Base-by-base conservation (phyloP, 2,888 invertebrate genomes). In the Mimumesa dahlbomi region DNA sequence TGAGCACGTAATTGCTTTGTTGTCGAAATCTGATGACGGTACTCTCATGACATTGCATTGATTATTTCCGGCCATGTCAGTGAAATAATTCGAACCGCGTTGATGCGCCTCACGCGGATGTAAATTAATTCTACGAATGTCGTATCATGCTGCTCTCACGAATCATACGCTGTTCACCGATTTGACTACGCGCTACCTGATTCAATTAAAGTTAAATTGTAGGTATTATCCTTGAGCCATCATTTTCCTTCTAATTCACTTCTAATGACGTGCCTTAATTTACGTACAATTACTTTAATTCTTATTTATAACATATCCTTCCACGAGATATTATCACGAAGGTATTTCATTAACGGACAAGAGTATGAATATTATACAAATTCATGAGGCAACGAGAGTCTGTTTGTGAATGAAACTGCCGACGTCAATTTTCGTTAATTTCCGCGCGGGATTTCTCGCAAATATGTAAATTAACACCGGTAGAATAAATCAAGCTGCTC, bases 161-260 rank as follows among this genome's bases (percentile, higher is more conserved):
- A 77, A 79, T 79, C 73, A 48, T 31, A 45, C 42, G 36, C 45
- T 42, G 71, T 65, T 68, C 67, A 53, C 53, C 65, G 70, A 79
- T 73, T 48, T 57, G 64, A 50, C 63, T 68, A 65, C 54, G 65
- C 68, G 53, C 49, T 69, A 36, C 29, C 31, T 18, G 38, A 14
- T 36, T n/a, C 11, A 50, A 38, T 36, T 38, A 19, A 43, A 2
- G n/a, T 16, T 21, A 13, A 11, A 11, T 11, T 11, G n/a, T 3
- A 4, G 19, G 21, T 19, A 21, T 21, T n/a, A 40, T 16, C 9
- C 16, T 11, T n/a, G 43, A 19, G 9, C 5, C 9, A 9, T 19
- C 16, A 36, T 1, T 36, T n/a, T 36, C n/a, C n/a, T n/a, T n/a
- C n/a, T 36, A 36, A n/a, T 36, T 2, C 29, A 2, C 2, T 29